A percentile compares a stretch with the other conserved stretches of the same genome.
Conservation (phyloP, 2,797 vertebrate species). For the Characodon lateralis region DNA sequence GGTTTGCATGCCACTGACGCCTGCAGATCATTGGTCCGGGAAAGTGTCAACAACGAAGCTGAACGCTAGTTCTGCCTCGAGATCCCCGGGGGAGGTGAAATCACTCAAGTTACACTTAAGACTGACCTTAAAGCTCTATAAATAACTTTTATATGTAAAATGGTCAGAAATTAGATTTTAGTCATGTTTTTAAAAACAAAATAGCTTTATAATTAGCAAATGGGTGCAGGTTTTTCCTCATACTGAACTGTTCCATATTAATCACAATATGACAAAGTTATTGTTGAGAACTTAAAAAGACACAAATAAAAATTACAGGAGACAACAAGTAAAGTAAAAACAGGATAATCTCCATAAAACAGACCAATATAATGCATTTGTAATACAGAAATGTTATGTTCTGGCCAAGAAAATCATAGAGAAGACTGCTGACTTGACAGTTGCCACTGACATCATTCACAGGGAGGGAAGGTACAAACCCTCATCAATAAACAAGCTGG, state of each 20-base stretch:
- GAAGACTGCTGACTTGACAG: not conserved
- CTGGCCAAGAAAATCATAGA: not conserved
- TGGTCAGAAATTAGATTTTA: not conserved
- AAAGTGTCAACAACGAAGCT: slow-evolving; percentile 45
- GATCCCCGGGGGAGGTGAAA: slow-evolving; percentile 11
- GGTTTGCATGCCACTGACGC: slow-evolving; percentile 41
- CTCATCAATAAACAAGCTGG: too few relatives aligned
- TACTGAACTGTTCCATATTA: not conserved
- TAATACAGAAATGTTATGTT: not conserved
- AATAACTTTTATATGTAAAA: not conserved
- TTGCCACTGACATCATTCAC: not conserved
- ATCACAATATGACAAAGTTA: not conserved
- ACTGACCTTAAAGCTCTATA: not conserved
- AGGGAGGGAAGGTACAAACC: too few relatives aligned
- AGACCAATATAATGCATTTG: not conserved
- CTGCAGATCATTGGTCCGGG: slow-evolving; percentile 64
- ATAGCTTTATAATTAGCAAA: not conserved
- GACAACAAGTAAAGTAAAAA: not conserved
- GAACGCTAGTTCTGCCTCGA: slow-evolving; percentile 24
- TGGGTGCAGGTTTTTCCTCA: not conserved
- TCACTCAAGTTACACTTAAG: slow-evolving; percentile 33
- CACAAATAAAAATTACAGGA: not conserved
- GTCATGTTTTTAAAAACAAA: not conserved
- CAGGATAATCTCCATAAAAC: not conserved
- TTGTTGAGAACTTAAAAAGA: not conserved